Percentiles rank a stretch among this genome's conserved stretches.
phyloP scores from a whole-genome alignment of 2,888 invertebrate genomes.

The Conchocele bisecta region DNA sequence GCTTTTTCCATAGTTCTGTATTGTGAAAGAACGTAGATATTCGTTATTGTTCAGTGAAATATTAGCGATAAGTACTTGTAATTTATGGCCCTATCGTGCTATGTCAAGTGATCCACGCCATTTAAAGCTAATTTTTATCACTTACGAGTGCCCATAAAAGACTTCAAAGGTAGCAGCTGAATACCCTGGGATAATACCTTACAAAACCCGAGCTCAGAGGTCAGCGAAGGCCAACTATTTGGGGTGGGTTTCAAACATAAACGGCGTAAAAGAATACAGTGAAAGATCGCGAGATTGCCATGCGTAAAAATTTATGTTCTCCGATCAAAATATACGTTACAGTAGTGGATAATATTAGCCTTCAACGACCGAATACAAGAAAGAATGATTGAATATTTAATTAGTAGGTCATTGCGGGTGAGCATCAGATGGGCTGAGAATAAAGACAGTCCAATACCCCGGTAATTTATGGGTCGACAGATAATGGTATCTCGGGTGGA shows the following conservation, averaged over 20 bases:
- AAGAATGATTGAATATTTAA: conserved; percentile 34
- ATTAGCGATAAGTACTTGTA: too few species aligned
- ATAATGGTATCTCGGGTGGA: conserved; percentile 1
- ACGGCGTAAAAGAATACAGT: conserved; percentile 35
- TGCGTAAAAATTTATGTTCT: conserved; percentile 47
- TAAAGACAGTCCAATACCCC: background rate
- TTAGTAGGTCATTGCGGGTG: conserved; percentile 12
- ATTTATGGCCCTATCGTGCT: conserved; percentile 41
- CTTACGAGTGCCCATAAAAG: conserved; percentile 39
- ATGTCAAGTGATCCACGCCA: conserved; percentile 46
- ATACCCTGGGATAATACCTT: conserved; percentile 39
- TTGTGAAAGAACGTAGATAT: too few species aligned
- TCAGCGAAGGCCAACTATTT: conserved; percentile 32
- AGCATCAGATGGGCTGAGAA: conserved; percentile 1
- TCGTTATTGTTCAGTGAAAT: too few species aligned
- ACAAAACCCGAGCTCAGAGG: conserved; percentile 18
- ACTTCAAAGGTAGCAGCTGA: conserved; percentile 46
- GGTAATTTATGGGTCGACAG: conserved; percentile 1
- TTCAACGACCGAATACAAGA: conserved; percentile 31
- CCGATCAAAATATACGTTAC: conserved; percentile 37
- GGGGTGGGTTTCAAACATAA: conserved; percentile 39
- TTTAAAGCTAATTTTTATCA: conserved; percentile 54
- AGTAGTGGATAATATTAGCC: conserved; percentile 23
- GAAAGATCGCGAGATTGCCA: conserved; percentile 23
- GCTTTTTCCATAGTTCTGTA: too few species aligned